These are phyloP conservation scores for Xestia rhomboidea DNA, from an alignment of 2,888 invertebrate genomes.

Conservation along the genomic window DNA sequence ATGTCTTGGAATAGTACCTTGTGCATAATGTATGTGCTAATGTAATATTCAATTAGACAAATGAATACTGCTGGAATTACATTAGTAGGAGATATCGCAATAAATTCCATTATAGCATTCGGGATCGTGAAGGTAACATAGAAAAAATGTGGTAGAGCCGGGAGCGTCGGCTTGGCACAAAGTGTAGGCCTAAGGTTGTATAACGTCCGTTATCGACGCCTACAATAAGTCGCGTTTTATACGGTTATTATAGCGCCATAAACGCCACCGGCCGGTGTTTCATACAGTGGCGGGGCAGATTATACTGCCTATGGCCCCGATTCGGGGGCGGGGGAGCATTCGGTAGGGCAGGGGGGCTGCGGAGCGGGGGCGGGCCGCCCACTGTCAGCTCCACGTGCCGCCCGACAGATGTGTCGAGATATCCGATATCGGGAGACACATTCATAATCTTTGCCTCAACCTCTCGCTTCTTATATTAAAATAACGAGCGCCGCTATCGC, in stretches of 20 bases:
- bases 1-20: conserved; percentile 34
- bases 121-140: conserved; percentile 72
- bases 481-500: conserved; percentile 81
- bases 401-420: conserved; percentile 90
- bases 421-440: conserved; percentile 90
- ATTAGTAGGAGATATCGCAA: conserved; percentile 71
- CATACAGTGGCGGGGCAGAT: conserved; percentile 89
- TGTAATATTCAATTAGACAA: conserved; percentile 73
- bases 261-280: conserved; percentile 90
- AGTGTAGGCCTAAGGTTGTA: conserved; percentile 84
- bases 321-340: conserved; percentile 70
- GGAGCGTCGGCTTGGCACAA: conserved; percentile 73
- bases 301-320: conserved; percentile 87
- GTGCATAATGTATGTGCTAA: conserved; percentile 59
- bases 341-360: conserved; percentile 57
- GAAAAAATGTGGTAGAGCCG: conserved; percentile 75
- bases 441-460: conserved; percentile 89
- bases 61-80: conserved; percentile 66
- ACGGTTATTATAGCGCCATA: conserved; percentile 90
- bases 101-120: conserved; percentile 72
- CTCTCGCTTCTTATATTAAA: conserved; percentile 88
- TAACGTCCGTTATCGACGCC: conserved; percentile 89
- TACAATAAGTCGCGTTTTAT: conserved; percentile 91
- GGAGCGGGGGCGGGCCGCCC: conserved; percentile 76
- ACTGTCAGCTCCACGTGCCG: conserved; percentile 87